Conservation (phyloP, 1,140 invertebrate genomes). For the Ctenoplectra terminalis region DNA sequence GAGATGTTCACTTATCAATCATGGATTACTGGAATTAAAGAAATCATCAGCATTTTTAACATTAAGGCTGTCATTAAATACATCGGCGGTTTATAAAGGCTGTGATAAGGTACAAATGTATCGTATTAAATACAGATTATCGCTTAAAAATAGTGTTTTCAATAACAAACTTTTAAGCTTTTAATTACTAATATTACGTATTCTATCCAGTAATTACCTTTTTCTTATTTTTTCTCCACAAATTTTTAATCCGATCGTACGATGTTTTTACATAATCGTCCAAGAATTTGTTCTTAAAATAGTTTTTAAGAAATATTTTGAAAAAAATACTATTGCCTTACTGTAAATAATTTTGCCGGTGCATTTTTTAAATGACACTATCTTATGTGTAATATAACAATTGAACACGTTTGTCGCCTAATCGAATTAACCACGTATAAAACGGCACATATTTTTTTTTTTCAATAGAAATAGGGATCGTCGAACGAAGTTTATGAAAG, state of each 20-base stretch:
- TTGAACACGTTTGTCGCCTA: conserved; percentile 21
- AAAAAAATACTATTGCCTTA: neutral
- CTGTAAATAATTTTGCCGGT: neutral
- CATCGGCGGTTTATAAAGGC: conserved; percentile 47
- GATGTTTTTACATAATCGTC: conserved; percentile 56
- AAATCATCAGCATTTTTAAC: conserved; percentile 57
- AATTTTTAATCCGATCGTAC: conserved; percentile 1
- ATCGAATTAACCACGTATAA: neutral
- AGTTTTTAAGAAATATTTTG: conserved; percentile 13
- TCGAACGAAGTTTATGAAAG: neutral
- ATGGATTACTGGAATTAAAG: conserved; percentile 62
- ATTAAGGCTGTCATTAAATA: conserved; percentile 47
- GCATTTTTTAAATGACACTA: conserved; percentile 15
- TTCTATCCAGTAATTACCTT: neutral
- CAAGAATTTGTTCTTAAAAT: conserved; percentile 38
- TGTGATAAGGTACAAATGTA: conserved; percentile 54
- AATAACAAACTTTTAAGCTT: neutral
- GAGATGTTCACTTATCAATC: conserved; percentile 50
- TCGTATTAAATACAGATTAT: conserved; percentile 23
- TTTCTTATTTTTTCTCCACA: neutral
- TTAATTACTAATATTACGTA: neutral
- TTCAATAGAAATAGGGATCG: too few species aligned
- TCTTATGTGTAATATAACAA: conserved; percentile 22
- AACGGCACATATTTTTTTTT: neutral
- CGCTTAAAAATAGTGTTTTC: conserved; percentile 4